Evolutionary conservation across 2,888 invertebrate species (phyloP).

Genomic region (Hemistola chrysoprasaria): DNA sequence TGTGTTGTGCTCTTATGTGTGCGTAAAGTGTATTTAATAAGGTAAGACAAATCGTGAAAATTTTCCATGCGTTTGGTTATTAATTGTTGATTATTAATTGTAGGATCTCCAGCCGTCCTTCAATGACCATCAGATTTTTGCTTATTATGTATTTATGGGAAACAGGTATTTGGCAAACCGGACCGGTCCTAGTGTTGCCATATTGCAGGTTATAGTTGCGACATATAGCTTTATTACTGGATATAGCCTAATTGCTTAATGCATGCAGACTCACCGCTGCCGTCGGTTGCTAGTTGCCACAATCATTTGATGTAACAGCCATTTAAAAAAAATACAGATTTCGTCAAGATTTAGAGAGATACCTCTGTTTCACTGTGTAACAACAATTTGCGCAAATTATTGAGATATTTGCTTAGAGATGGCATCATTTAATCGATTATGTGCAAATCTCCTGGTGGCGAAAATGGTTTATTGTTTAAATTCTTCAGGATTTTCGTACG

Average conservation of each 20-base stretch:
- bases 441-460: too few species aligned
- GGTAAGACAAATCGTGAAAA: constrained; percentile 12
- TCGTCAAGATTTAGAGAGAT: constrained; percentile 8
- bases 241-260: constrained; percentile 15
- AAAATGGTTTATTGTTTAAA: too few species aligned
- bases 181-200: constrained; percentile 26
- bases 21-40: constrained; percentile 16
- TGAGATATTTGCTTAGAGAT: too few species aligned
- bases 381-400: background rate
- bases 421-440: too few species aligned
- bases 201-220: constrained; percentile 21
- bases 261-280: constrained; percentile 9
- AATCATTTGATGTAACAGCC: constrained; percentile 11
- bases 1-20: constrained; percentile 38
- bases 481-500: too few species aligned
- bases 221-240: constrained; percentile 15
- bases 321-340: constrained; percentile 11
- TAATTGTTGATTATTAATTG: constrained; percentile 4
- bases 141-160: constrained; percentile 12
- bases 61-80: constrained; percentile 8
- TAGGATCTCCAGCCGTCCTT: constrained; percentile 25
- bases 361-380: background rate
- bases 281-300: constrained; percentile 10
- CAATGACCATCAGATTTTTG: constrained; percentile 23
- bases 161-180: constrained; percentile 19